A percentile compares a stretch with the other conserved stretches of the same genome.
These are phyloP conservation scores for Nomada ruficornis DNA, from an alignment of 2,888 invertebrate genomes.

Conservation along the genomic window DNA sequence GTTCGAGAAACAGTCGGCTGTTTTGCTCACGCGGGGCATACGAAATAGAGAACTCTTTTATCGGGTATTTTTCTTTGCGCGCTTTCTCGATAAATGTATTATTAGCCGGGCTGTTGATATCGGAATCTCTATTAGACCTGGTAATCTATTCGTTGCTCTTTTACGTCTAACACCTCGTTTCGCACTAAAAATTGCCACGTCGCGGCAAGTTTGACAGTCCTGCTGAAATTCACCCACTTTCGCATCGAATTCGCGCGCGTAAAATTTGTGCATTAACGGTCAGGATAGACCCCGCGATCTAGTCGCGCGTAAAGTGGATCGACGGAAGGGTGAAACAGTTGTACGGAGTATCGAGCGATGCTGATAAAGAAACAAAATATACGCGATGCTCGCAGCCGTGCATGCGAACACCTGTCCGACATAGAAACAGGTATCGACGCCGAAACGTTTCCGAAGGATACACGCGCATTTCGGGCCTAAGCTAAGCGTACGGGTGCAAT, in stretches of 20 bases:
- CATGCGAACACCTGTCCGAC: conserved; percentile 53
- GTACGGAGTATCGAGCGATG: conserved; percentile 14
- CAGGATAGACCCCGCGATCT: conserved; percentile 5
- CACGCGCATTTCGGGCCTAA: background rate
- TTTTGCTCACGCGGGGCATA: conserved; percentile 6
- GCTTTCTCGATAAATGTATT: conserved; percentile 39
- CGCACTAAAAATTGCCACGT: background rate
- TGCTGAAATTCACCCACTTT: background rate
- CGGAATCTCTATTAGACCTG: conserved; percentile 25
- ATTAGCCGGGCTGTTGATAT: conserved; percentile 32
- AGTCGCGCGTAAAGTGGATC: background rate
- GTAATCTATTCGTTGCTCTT: background rate
- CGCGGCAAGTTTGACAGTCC: background rate
- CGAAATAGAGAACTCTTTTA: conserved; percentile 21
- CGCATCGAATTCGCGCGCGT: background rate
- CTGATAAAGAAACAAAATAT: conserved; percentile 52
- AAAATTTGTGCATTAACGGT: conserved; percentile 25
- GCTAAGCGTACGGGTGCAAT: background rate
- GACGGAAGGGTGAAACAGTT: conserved; percentile 16
- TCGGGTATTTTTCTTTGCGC: conserved; percentile 28
- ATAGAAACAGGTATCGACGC: conserved; percentile 52
- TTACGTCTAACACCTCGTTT: background rate
- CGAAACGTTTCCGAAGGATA: conserved; percentile 35
- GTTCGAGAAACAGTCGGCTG: conserved; percentile 35
- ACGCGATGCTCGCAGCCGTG: conserved; percentile 20